A percentile compares a stretch with the other conserved stretches of the same genome.
phyloP scores from a whole-genome alignment of 2,888 invertebrate species.

The Bruchidius siliquastri region DNA sequence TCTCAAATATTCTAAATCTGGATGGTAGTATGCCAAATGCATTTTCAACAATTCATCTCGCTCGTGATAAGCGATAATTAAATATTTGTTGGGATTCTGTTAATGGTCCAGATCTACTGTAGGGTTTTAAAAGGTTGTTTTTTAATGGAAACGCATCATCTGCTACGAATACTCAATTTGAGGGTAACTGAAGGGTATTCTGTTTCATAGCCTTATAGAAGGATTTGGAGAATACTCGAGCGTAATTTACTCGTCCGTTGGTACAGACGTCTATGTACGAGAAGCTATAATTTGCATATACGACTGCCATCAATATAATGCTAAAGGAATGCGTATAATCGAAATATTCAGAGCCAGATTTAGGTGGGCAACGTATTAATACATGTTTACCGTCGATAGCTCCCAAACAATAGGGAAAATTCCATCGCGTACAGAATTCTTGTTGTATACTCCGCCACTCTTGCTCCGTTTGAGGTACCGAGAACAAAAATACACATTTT shows the following conservation, averaged over 20 bases:
- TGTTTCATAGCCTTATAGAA: too few relatives aligned
- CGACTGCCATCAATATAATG: background rate
- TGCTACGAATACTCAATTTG: background rate
- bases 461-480: background rate
- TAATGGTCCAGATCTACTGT: slow-evolving; percentile 2
- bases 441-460: background rate
- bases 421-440: background rate
- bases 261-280: slow-evolving; percentile 1
- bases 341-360: slow-evolving; percentile 1
- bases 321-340: slow-evolving; percentile 2
- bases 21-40: slow-evolving; percentile 1
- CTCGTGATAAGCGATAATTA: background rate
- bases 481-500: background rate
- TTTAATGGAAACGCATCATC: background rate
- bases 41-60: background rate
- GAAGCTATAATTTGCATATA: slow-evolving; percentile 2
- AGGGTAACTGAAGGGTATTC: background rate
- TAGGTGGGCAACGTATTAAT: background rate
- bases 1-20: background rate
- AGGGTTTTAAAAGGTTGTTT: background rate
- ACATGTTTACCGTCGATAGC: slow-evolving; percentile 1
- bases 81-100: slow-evolving; percentile 4
- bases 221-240: slow-evolving; percentile 1
- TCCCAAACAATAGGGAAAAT: slow-evolving; percentile 1
- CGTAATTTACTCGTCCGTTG: background rate